Base-by-base conservation (phyloP, 2,888 invertebrate species). In the Clepsis dumicolana region DNA sequence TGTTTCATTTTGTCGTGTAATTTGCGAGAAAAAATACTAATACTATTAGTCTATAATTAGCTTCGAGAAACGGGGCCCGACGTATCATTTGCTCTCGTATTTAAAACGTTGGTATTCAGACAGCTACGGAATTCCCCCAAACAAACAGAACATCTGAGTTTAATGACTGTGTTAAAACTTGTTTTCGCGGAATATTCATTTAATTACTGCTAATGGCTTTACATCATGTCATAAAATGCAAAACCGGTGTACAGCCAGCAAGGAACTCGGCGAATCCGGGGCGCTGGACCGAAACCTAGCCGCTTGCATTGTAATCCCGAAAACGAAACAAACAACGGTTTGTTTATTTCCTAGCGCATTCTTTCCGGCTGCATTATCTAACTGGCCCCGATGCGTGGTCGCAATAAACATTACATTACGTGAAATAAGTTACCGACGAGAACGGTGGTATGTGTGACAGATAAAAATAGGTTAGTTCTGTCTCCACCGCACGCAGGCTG, bases 391-490 rank as follows among this genome's bases (percentile, higher is more conserved):
- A 62, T 64, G 57, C 50, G 65, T 52, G 27, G 59, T 41, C 48
- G 56, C 60, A 32, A 54, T 66, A 60, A 64, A 68, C 24, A 21
- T 67, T 71, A 48, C 66, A 74, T 78, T 78, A 72, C 75, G 73
- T 72, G 74, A 74, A 71, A 56, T 65, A 68, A 70, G 70, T 65
- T 63, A 71, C 65, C 68, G 62, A 72, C 57, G 62, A 70, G 73
- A 74, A 70, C 73, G 70, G 73, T 67, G 72, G 71, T 75, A 76
- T 73, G 74, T 71, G 73, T 87, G 86, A 88, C 87, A 88, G 87
- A 71, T 85, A 85, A 78, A 86, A 86, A 86, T 89, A 90, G 90
- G 87, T 89, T 88, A 89, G 86, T 86, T 81, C 71, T 38, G 61
- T 60, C 68, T 70, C 24, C 69, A 70, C 70, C 68, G 72, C 74